Base-by-base conservation (phyloP, 2,888 invertebrate species). In the Ptilodon capucinus region DNA sequence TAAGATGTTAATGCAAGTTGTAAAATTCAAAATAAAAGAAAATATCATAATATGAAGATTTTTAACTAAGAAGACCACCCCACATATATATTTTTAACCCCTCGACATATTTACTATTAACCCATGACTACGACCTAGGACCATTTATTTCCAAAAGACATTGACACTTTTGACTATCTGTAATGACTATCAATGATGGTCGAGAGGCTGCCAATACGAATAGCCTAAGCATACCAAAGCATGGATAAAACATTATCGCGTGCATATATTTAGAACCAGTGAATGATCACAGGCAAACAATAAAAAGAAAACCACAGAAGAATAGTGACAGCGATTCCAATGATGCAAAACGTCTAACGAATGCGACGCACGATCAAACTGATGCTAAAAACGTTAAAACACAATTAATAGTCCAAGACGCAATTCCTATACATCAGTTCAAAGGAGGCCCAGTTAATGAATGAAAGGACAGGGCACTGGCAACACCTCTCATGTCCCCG, bases 401-500 rank as follows among this genome's bases (percentile, higher is more conserved):
- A 75, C 73, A 77, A 82, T 77, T 80, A 81, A 81, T 68, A 65
- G 65, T 64, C 70, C 68, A 79, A 72, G 73, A 73, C 71, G 75
- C 71, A 76, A 41, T 51, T 40, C 32, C 41, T 53, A 53, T 32
- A 78, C 79, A 85, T 87, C 82, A 86, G 84, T 84, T 88, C 86
- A 89, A 89, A 89, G 35, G 82, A 73, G 80, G 74, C 80, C 68
- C 64, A 76, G 73, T 81, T 86, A 90, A 89, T 90, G 88, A 89
- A 89, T 88, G 86, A 86, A 87, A 81, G 79, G 87, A 89, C 86
- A 87, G 79, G 71, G 72, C 74, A 78, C 84, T 79, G 65, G 88
- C 88, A 87, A 84, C 88, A 90, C 88, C 86, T 90, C 84, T 78
- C 86, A 84, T 85, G 81, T 79, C 77, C 72, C 73, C 71, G 81